Percentiles rank a stretch among this genome's conserved stretches.
phyloP scores from a whole-genome alignment of 2,113 vertebrate genomes.

The Diphyllodes magnificus region DNA sequence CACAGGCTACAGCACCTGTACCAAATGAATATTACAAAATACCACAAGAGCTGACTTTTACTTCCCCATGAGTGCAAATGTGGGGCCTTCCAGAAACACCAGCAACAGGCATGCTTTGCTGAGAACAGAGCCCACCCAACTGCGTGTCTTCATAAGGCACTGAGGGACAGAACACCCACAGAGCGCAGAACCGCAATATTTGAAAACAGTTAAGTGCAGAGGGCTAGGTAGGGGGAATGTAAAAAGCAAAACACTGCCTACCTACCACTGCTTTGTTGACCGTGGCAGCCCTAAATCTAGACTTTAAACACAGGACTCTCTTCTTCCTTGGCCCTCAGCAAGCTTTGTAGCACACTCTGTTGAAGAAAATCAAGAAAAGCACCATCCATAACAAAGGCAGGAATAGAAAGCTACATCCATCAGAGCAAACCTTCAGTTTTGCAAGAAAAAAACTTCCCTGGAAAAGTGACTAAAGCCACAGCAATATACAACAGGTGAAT shows the following conservation, averaged over 20 bases:
- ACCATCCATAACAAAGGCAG: background rate
- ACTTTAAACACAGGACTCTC: rapidly evolving
- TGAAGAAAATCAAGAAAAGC: rapidly evolving
- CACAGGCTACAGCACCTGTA: background rate
- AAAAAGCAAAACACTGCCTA: background rate
- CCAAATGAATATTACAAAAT: background rate
- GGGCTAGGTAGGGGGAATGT: rapidly evolving
- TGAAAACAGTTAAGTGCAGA: background rate
- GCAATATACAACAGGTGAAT: background rate
- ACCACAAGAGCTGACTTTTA: background rate
- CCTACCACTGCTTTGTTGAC: background rate
- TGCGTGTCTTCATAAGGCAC: rapidly evolving
- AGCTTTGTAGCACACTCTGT: rapidly evolving
- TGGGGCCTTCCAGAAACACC: background rate
- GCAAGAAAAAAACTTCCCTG: rapidly evolving
- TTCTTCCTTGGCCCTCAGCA: background rate
- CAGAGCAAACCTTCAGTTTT: background rate
- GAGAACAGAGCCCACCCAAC: background rate
- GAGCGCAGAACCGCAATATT: background rate
- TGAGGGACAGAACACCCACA: rapidly evolving
- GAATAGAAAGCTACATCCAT: rapidly evolving
- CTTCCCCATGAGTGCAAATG: background rate
- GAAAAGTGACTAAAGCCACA: background rate
- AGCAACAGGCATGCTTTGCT: background rate
- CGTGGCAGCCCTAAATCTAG: background rate